Evolutionary conservation across 2,888 invertebrate genomes (phyloP).

Genomic region (Synanthedon formicaeformis): DNA sequence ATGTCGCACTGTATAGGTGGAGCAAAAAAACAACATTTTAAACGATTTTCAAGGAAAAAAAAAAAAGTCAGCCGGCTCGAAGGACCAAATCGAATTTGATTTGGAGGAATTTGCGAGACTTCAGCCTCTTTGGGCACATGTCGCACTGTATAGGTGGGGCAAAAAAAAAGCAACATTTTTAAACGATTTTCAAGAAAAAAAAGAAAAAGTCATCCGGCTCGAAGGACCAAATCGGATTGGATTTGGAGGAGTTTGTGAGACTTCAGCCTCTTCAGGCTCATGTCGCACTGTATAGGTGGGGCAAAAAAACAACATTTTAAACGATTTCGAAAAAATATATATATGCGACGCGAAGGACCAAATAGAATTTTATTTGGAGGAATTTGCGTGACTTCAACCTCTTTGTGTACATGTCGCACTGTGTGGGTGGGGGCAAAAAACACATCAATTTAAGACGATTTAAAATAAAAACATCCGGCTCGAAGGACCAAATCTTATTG

Average conservation of each 20-base stretch:
- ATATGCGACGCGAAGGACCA: too few relatives aligned
- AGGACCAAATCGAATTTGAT: constrained; percentile 23
- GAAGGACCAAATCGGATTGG: constrained; percentile 14
- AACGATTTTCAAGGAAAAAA: too few relatives aligned
- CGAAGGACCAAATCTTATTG: too few relatives aligned
- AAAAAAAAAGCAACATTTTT: too few relatives aligned
- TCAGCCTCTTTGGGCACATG: constrained; percentile 53
- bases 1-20: constrained; percentile 41
- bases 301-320: too few relatives aligned
- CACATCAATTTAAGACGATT: too few relatives aligned
- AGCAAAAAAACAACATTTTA: too few relatives aligned
- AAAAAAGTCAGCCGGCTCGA: not conserved
- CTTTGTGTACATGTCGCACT: constrained; percentile 62
- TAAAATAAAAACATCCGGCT: not conserved
- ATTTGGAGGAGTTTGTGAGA: constrained; percentile 60
- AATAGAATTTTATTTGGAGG: constrained; percentile 41
- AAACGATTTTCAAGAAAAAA: too few relatives aligned
- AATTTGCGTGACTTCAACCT: constrained; percentile 54
- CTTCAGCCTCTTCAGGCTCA: constrained; percentile 54
- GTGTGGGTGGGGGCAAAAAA: not conserved
- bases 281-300: constrained; percentile 36
- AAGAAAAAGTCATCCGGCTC: not conserved
- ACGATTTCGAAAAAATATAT: not conserved
- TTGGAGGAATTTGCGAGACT: constrained; percentile 57
- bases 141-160: constrained; percentile 33